Percentiles rank a stretch among this genome's conserved stretches.
phyloP scores from a whole-genome alignment of 2,888 invertebrate genomes.

The Hypselothyrea guttata region DNA sequence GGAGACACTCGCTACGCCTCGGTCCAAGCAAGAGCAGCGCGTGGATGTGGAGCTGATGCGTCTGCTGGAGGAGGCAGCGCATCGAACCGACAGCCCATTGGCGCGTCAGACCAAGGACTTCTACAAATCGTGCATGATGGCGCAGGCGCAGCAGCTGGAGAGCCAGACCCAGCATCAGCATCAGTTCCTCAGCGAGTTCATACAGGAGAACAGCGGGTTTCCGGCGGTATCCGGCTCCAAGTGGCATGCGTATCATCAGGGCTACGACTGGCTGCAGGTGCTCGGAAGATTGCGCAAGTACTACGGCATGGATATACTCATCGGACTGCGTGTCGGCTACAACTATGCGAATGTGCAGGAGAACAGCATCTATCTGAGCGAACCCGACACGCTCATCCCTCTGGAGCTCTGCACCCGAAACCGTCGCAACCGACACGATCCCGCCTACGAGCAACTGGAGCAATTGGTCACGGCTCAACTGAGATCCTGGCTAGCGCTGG shows the following conservation, averaged over 20 bases:
- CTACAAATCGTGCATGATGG: slow-evolving; percentile 73
- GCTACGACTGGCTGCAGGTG: slow-evolving; percentile 76
- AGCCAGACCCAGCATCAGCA: slow-evolving; percentile 57
- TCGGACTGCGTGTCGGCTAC: slow-evolving; percentile 74
- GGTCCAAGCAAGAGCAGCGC: slow-evolving; percentile 37
- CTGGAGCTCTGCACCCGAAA: slow-evolving; percentile 61
- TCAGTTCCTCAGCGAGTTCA: slow-evolving; percentile 69
- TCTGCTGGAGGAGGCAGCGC: slow-evolving; percentile 62
- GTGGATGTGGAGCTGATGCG: slow-evolving; percentile 60
- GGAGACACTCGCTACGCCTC: slow-evolving; percentile 39
- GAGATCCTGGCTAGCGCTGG: slow-evolving; percentile 72
- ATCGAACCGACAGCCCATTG: slow-evolving; percentile 59
- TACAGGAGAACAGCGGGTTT: slow-evolving; percentile 76
- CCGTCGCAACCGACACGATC: slow-evolving; percentile 52
- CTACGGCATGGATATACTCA: slow-evolving; percentile 77
- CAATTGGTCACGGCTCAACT: slow-evolving; percentile 67
- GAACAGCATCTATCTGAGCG: slow-evolving; percentile 75
- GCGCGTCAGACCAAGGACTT: slow-evolving; percentile 78
- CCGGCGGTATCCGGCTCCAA: slow-evolving; percentile 75
- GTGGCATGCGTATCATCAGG: slow-evolving; percentile 69
- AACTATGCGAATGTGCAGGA: slow-evolving; percentile 71
- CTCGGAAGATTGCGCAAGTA: slow-evolving; percentile 60
- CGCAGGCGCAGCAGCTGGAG: slow-evolving; percentile 42
- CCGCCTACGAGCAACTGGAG: slow-evolving; percentile 59
- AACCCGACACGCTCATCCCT: slow-evolving; percentile 74